Conservation (phyloP, 2,113 vertebrate species). For the Aplodontia rufa region DNA sequence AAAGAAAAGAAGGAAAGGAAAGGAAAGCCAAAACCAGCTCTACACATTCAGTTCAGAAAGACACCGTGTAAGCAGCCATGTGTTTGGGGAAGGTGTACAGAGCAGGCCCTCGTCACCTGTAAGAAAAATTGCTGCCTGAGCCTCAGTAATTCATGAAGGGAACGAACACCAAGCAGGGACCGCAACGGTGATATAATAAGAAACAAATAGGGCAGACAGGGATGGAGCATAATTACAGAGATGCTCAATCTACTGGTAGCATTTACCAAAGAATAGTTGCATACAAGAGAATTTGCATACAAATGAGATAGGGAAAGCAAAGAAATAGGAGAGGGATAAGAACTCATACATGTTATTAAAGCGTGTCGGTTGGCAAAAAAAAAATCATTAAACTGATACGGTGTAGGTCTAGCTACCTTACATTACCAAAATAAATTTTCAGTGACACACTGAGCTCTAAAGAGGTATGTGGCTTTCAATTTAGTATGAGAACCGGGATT, state of each 20-base stretch:
- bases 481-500: background rate
- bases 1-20: slow-evolving; percentile 29
- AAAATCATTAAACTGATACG: slow-evolving; percentile 74
- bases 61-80: slow-evolving; percentile 19
- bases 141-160: slow-evolving; percentile 65
- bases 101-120: slow-evolving; percentile 3
- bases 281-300: slow-evolving; percentile 86
- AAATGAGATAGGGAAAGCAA: slow-evolving; percentile 84
- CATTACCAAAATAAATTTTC: slow-evolving; percentile 63
- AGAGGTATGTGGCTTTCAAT: background rate
- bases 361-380: slow-evolving; percentile 71
- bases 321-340: slow-evolving; percentile 83
- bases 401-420: slow-evolving; percentile 67
- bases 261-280: slow-evolving; percentile 83
- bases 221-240: slow-evolving; percentile 80
- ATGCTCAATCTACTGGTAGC: slow-evolving; percentile 75
- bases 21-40: background rate
- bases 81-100: background rate
- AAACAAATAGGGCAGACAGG: slow-evolving; percentile 78
- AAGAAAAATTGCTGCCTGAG: slow-evolving; percentile 68
- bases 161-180: slow-evolving; percentile 70
- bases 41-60: slow-evolving; percentile 60
- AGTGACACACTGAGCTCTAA: slow-evolving; percentile 23
- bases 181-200: slow-evolving; percentile 74
- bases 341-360: slow-evolving; percentile 81